Base-by-base conservation (phyloP, 1,140 invertebrate species). In the Drosophila arawakana region DNA sequence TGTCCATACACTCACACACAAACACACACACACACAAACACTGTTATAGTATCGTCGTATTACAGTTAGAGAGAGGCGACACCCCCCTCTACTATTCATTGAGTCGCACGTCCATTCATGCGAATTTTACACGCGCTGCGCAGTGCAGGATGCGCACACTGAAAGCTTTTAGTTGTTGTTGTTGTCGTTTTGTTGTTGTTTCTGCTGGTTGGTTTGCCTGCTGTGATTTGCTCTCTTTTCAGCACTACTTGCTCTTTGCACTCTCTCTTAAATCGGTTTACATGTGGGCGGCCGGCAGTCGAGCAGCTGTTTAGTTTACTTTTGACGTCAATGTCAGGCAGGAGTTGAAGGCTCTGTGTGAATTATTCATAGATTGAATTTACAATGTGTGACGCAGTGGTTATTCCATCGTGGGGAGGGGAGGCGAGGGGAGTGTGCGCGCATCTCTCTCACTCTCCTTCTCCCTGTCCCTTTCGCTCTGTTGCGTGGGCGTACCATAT, bases 301-400 rank as follows among this genome's bases (percentile, higher is more conserved):
- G 30, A 76, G 30, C 82, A 86, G 82, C 82, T 86, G 82, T 86
- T 86, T 52, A 30, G 39, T 79, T 70, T 76, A 73, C 68, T 82
- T 79, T 88, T 88, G 83, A 88, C 83, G 83, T 88, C 83, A 88
- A 89, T 88, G 83, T 83, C 83, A 86, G 76, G 61, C 74, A 54
- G 72, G 66, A 79, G 76, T 76, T 61, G 68, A 67, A 79, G 74
- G 57, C 66, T 67, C 62, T 61, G 69, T 69, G 82, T 85, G 79
- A 85, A 85, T 85, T 71, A 88, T 88, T 88, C 82, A 85, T 85
- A 72, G 82, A 76, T 66, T 57, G 72, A 82, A 63, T 76, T 73
- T 76, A 82, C 82, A 88, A 79, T 76, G 76, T 83, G 80, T 66
- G 73, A 25, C 25, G 30, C 35, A n/a, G 37, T 52, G 43, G 65